These are phyloP conservation scores for Corydoras sp. DNA, from an alignment of 2,113 vertebrate species.

Conservation along the genomic window DNA sequence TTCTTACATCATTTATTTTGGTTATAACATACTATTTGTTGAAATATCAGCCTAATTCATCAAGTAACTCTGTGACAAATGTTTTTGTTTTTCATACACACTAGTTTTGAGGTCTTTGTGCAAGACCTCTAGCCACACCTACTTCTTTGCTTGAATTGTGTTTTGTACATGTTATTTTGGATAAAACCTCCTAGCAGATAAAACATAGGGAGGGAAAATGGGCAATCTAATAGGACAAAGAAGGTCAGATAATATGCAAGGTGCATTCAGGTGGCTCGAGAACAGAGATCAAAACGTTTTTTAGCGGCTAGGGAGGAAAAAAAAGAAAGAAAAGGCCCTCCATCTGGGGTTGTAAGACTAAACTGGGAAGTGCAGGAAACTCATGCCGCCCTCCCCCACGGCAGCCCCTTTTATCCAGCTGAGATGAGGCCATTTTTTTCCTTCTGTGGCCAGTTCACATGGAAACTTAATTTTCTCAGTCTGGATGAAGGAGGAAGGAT, in stretches of 20 bases:
- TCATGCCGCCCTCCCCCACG: conserved; percentile 33
- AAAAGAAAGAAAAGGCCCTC: conserved; percentile 32
- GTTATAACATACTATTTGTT: too few species aligned
- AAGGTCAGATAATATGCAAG: conserved; percentile 30
- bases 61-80: too few species aligned
- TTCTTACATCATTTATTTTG: too few species aligned
- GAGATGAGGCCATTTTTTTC: conserved; percentile 38
- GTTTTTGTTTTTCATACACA: too few species aligned
- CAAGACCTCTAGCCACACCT: not conserved
- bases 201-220: conserved; percentile 9
- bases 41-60: too few species aligned
- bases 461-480: conserved; percentile 50
- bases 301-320: conserved; percentile 13
- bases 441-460: conserved; percentile 47
- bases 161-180: not conserved
- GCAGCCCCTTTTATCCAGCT: conserved; percentile 42
- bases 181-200: conserved; percentile 13
- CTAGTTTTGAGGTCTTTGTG: too few species aligned
- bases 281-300: conserved; percentile 21
- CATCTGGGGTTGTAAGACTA: conserved; percentile 47
- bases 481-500: conserved; percentile 43
- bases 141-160: not conserved
- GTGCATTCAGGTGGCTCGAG: conserved; percentile 31
- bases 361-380: conserved; percentile 40
- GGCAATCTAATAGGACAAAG: conserved; percentile 3